These are phyloP conservation scores for Aporophyla lueneburgensis DNA, from an alignment of 2,888 invertebrate genomes.

Conservation along the genomic window DNA sequence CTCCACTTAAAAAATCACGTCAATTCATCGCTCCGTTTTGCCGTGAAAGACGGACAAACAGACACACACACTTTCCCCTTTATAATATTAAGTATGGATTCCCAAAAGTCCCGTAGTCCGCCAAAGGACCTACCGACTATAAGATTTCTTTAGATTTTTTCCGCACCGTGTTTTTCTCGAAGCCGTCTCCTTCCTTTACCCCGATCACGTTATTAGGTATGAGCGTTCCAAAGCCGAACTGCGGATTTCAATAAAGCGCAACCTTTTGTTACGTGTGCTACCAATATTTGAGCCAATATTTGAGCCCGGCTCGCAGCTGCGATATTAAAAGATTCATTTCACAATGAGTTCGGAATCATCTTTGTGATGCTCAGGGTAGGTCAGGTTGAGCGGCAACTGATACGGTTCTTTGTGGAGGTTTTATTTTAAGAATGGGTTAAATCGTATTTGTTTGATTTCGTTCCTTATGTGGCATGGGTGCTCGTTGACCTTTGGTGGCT, in stretches of 20 bases:
- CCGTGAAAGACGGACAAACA: no score
- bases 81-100: no score
- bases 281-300: conserved; percentile 85
- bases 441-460: not conserved
- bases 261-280: conserved; percentile 88
- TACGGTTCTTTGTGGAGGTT: conserved; percentile 23
- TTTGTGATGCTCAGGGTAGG: conserved; percentile 62
- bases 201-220: conserved; percentile 86
- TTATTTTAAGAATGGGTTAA: conserved; percentile 10
- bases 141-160: not conserved
- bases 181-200: conserved; percentile 60
- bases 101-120: no score
- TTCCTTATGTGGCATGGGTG: not conserved
- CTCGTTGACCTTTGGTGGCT: not conserved
- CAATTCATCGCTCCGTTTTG: no score
- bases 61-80: no score
- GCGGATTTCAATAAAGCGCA: conserved; percentile 88
- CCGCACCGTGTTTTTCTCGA: not conserved
- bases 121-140: no score
- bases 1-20: no score
- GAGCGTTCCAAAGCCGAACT: conserved; percentile 79
- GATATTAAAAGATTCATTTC: conserved; percentile 89
- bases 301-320: conserved; percentile 73
- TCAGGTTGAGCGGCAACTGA: conserved; percentile 49
- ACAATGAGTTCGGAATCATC: conserved; percentile 75